Percentiles rank a stretch among this genome's conserved stretches.
These are phyloP conservation scores for Mythimna impura DNA, from an alignment of 2,888 invertebrate genomes.

Conservation along the genomic window DNA sequence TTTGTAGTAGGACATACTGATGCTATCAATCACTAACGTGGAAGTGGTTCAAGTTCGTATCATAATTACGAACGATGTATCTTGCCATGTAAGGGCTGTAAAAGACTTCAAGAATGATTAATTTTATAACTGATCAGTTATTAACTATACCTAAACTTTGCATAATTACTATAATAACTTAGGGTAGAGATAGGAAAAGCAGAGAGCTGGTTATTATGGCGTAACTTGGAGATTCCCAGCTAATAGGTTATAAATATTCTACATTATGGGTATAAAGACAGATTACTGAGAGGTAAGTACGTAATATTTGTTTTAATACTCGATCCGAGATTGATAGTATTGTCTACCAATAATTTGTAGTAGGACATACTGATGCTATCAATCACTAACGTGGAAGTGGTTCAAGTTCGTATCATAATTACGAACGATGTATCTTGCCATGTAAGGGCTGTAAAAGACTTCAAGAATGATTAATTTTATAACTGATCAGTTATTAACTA, in stretches of 20 bases:
- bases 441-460: not conserved
- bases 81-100: not conserved
- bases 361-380: not conserved
- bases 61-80: constrained; percentile 1
- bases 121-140: too few species aligned
- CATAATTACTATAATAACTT: too few species aligned
- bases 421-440: not conserved
- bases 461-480: not conserved
- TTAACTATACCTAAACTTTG: too few species aligned
- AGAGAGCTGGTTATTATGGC: too few species aligned
- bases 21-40: constrained; percentile 5
- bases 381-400: constrained; percentile 12
- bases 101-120: not conserved
- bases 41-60: constrained; percentile 32
- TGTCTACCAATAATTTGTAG: not conserved
- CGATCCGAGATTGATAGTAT: not conserved
- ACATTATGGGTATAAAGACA: constrained; percentile 5
- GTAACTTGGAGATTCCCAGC: too few species aligned
- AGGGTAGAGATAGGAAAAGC: too few species aligned
- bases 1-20: not conserved
- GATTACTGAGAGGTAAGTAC: not conserved
- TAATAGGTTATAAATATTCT: constrained; percentile 3
- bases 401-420: constrained; percentile 30
- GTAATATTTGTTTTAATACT: not conserved
- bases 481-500: too few species aligned